Conservation (phyloP, 2,113 vertebrate species). For the Gavialis gangeticus region DNA sequence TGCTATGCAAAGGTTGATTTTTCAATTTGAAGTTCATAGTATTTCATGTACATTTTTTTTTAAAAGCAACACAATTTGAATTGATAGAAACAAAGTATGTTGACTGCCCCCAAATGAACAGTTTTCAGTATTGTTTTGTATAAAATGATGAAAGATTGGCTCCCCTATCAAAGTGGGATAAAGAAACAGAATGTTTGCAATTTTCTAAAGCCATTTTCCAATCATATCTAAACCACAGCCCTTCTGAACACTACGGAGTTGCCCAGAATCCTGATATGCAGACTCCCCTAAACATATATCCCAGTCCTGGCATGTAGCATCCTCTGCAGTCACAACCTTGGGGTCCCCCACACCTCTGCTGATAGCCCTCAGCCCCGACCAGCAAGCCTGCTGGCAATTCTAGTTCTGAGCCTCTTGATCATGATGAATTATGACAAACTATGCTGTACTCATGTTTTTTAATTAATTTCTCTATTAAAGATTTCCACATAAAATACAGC, state of each 20-base stretch:
- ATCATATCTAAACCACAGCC: neutral
- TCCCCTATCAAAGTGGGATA: no score
- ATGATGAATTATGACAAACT: neutral
- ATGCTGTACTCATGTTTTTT: neutral
- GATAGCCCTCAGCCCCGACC: neutral
- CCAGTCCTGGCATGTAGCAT: no score
- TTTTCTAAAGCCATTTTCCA: neutral
- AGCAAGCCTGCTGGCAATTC: neutral
- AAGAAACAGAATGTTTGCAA: neutral
- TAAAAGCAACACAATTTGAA: no score
- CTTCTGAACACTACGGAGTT: rapidly evolving
- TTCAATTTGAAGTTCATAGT: neutral
- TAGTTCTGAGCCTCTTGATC: neutral
- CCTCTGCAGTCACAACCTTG: neutral
- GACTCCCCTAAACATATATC: neutral
- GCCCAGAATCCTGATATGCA: neutral
- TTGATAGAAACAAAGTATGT: no score
- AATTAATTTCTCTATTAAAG: neutral
- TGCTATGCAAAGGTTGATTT: neutral
- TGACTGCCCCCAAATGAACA: no score
- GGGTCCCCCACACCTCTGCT: neutral
- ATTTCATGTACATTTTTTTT: neutral
- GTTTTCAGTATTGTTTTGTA: no score
- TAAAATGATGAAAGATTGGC: no score
- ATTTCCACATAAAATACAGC: neutral